phyloP scores from a whole-genome alignment of 2,888 invertebrate species.

The Cynaeus angustus region DNA sequence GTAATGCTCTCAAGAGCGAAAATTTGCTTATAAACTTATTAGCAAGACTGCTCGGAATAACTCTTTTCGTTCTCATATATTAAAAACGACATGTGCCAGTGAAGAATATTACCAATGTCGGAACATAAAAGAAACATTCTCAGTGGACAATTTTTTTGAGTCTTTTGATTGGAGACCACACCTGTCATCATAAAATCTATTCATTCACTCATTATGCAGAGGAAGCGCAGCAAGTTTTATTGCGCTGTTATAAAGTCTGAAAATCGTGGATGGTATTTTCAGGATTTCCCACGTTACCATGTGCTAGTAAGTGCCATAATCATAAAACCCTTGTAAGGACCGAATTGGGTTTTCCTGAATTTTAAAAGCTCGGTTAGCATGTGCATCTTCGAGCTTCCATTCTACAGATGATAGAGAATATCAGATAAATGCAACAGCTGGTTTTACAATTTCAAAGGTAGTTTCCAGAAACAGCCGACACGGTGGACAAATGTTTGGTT shows the following conservation, averaged over 20 bases:
- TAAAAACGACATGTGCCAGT: conserved; percentile 19
- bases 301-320: conserved; percentile 1
- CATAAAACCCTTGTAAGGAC: conserved; percentile 23
- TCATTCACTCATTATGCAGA: not conserved
- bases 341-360: not conserved
- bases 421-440: conserved; percentile 32
- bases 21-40: conserved; percentile 40
- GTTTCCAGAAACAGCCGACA: conserved; percentile 6
- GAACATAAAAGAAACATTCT: not conserved
- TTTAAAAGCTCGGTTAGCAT: conserved; percentile 36
- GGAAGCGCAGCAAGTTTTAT: not conserved
- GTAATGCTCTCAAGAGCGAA: conserved; percentile 27
- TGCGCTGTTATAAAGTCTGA: conserved; percentile 2
- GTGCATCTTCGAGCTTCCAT: conserved; percentile 37
- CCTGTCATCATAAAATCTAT: conserved; percentile 5
- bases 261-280: not conserved
- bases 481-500: conserved; percentile 33
- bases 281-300: conserved; percentile 5
- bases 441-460: conserved; percentile 31
- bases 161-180: not conserved
- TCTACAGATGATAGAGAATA: conserved; percentile 34
- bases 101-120: conserved; percentile 3
- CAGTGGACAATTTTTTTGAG: not conserved
- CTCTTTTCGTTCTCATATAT: not conserved
- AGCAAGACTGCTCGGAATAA: conserved; percentile 10